These are phyloP conservation scores for Dendrolimus pini DNA, from an alignment of 2,888 invertebrate species.

Conservation along the genomic window DNA sequence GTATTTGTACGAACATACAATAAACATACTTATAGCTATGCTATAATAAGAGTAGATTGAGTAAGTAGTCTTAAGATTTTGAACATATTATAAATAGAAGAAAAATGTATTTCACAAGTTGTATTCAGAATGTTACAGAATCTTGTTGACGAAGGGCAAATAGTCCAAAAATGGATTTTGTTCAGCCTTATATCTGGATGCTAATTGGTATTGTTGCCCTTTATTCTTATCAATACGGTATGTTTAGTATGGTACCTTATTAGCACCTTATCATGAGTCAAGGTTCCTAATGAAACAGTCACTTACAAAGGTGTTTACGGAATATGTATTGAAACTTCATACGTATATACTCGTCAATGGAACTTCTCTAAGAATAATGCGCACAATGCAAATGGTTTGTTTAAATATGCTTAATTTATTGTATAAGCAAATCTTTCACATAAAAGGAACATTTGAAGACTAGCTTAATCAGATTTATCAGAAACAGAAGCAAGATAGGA, in stretches of 20 bases:
- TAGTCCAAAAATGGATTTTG: slow-evolving; percentile 19
- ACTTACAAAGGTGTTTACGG: slow-evolving; percentile 36
- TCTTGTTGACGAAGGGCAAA: not conserved
- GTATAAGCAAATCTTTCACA: slow-evolving; percentile 38
- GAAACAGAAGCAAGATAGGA: slow-evolving; percentile 54
- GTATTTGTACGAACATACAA: too few species aligned
- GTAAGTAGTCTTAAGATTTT: not conserved
- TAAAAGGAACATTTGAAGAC: slow-evolving; percentile 33
- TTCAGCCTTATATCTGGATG: slow-evolving; percentile 26
- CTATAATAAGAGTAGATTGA: too few species aligned
- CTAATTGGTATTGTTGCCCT: slow-evolving; percentile 37
- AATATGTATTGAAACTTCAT: slow-evolving; percentile 34
- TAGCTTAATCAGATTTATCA: slow-evolving; percentile 9
- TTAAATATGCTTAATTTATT: slow-evolving; percentile 52
- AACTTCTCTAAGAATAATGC: slow-evolving; percentile 44
- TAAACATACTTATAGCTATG: too few species aligned
- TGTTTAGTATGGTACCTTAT: slow-evolving; percentile 39
- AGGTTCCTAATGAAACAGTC: slow-evolving; percentile 47
- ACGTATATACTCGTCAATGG: slow-evolving; percentile 35
- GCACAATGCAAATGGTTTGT: slow-evolving; percentile 42
- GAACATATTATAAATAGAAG: not conserved
- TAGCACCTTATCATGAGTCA: slow-evolving; percentile 39
- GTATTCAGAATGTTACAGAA: not conserved
- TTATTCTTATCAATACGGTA: slow-evolving; percentile 44
- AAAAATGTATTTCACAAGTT: not conserved